Base-by-base conservation (phyloP, 92 coral and sea anemone species). In the Palythoa caribaeorum region DNA sequence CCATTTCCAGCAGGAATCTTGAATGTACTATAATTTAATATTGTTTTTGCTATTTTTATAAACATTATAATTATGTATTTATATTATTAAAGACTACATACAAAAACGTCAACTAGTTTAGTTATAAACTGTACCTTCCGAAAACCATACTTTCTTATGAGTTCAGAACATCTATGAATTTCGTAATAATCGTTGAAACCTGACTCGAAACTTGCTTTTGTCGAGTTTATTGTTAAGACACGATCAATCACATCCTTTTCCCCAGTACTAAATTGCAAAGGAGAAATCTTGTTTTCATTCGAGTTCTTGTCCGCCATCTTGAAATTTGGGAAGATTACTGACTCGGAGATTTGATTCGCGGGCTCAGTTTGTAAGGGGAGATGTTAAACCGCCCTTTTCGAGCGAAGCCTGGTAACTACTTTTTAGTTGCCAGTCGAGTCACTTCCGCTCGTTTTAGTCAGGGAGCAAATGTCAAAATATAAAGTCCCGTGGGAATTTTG, bases 181-280 rank as follows among this genome's bases (percentile, higher is more conserved):
- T 96, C 98, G 77, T 96, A 96, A 77, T 93, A 90, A 52, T 91
- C 93, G 13, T 71, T 63, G n/a, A 93, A 63, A 17, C 83, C 76
- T 50, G 83, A 91, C 35, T 80, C 65, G 9, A 79, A 71, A 53
- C 35, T 21, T 47, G 89, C 51, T 52, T 76, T 79, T 50, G 81
- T 63, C 53, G 89, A 84, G 38, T 92, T n/a, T 19, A 91, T 79
- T 71, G 83, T 63, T 38, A 95, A 38, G 55, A 83, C 91, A 76
- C 92, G 92, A 54, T 95, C 98, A 57, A 95, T 95, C 39, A 91
- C 90, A 36, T 93, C 93, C 85, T 62, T 91, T 55, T 95, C 98
- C 15, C 80, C 81, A 53, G 83, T 78, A 84, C 95, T 95, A 71
- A 95, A 91, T 6, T 86, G 93, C 54, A 88, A 15, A 48, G 83